Evolutionary conservation across 2,888 invertebrate species (phyloP).

Genomic region (Eupithecia inturbata): DNA sequence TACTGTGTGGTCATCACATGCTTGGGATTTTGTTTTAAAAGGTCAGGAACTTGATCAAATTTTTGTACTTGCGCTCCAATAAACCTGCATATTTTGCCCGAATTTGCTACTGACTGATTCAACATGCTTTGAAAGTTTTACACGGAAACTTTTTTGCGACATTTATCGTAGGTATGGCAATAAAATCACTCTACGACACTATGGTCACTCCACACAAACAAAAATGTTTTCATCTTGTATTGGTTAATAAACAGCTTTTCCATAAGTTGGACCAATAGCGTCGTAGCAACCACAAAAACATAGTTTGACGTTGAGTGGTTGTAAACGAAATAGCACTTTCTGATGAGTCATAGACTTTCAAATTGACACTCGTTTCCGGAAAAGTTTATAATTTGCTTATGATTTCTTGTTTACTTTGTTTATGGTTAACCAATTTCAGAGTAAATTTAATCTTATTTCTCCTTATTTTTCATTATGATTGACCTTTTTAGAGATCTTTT

Average conservation of each 20-base stretch:
- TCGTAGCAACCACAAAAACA: constrained; percentile 20
- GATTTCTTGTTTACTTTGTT: constrained; percentile 60
- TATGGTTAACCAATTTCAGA: constrained; percentile 54
- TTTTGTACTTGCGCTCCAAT: too few relatives aligned
- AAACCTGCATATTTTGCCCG: too few relatives aligned
- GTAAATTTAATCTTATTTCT: constrained; percentile 35
- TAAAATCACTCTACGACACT: neutral
- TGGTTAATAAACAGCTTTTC: neutral
- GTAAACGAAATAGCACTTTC: constrained; percentile 62
- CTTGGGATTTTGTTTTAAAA: too few relatives aligned
- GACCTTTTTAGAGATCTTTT: neutral
- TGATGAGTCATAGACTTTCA: constrained; percentile 80
- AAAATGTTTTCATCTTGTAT: neutral
- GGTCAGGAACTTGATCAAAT: too few relatives aligned
- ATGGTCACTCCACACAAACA: neutral
- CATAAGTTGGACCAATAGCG: constrained; percentile 37
- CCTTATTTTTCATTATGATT: constrained; percentile 11
- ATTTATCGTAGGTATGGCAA: neutral
- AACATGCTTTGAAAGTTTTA: neutral
- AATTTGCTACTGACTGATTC: too few relatives aligned
- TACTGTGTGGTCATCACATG: too few relatives aligned
- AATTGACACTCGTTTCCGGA: constrained; percentile 83
- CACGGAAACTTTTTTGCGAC: neutral
- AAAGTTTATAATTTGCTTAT: constrained; percentile 71
- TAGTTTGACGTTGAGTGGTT: constrained; percentile 15